Evolutionary conservation across 2,888 invertebrate genomes (phyloP), one percentile per base, ranked within the genome.

Genomic region (Tetanocera ferruginea): DNA sequence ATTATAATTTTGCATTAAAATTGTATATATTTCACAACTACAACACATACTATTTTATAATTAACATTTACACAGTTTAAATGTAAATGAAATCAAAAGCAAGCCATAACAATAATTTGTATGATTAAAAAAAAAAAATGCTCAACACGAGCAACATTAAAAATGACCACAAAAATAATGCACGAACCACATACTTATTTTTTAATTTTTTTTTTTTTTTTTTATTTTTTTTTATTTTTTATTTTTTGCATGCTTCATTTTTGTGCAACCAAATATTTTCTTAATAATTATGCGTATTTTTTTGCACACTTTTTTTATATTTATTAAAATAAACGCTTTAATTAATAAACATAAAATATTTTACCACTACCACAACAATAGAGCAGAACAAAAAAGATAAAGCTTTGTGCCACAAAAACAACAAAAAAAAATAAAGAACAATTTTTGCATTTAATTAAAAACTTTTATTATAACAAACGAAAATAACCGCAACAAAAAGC

Each of bases 361-460:
- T 75, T 75, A 52, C 17, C 23, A 28, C 37, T 60, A 25, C 25
- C 17, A 62, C 60, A 25, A 62, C 8, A 62, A 31, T 5, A 31
- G 28, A 25, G 17, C 23, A 25, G n/a, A 23, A 60, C 66, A n/a
- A 17, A 66, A 66, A 28, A 8, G n/a, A 66, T 14, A 34, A 17
- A 0, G 14, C n/a, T 55, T n/a, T 23, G 55, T 55, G n/a, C 19
- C 19, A 55, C 1, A 1, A 55, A 4, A 43, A 37, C 3, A 3
- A 34, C 34, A 34, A 64, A 64, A 6, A 11, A 31, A 17, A 31
- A 77, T 71, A 80, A 77, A 77, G 76, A 71, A 62, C 73, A 76
- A 78, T 77, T 78, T 81, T 74, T 74, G 80, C 78, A 79, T 79
- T 79, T 37, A 76, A 69, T 81, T 79, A 77, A 73, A 75, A 80